Evolutionary conservation across 2,113 vertebrate species (phyloP), one percentile per base, ranked within the genome.

Genomic region (Pimephales promelas): DNA sequence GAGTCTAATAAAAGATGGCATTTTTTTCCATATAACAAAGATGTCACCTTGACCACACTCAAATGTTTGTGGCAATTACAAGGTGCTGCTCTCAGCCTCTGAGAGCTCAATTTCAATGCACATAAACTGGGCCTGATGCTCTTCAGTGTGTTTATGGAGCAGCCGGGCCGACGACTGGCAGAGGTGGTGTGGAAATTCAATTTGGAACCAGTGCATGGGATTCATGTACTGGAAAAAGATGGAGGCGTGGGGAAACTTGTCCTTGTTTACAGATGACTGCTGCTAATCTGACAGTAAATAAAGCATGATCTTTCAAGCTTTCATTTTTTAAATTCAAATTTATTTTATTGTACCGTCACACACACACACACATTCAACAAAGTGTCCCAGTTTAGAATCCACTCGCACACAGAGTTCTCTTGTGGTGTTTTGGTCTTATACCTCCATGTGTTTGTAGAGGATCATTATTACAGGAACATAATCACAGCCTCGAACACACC

Each of bases 1-100:
- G 7, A 74, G 16, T 20, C 5, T 57, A 36, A 34, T 47, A 45
- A 62, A 49, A 14, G 20, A 34, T 22, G 57, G 18, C 24, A n/a
- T 16, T 24, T 26, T 26, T 34, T 56, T 40, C n/a, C 28, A 4
- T 22, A 73, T 49, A 79, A 85, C 74, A 86, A 72, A 87, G 88
- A 86, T 77, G 86, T 86, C 83, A 76, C 79, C 79, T 84, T 85
- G 73, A 73, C 84, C 64, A 10, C 36, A 70, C 75, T 82, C 73
- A 88, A 86, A 84, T 86, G 81, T 83, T 87, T 88, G 70, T 86
- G 84, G 86, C 89, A 85, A 85, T 85, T 84, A 90, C 87, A 88
- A 82, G 83, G 86, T 90, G 87, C 82, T 84, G 85, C 73, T 84
- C 79, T 86, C 73, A 68, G 45, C 43, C 85, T 86, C 22, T 64